Conservation (phyloP, 2,113 vertebrate species). For the Thalassoma bifasciatum region DNA sequence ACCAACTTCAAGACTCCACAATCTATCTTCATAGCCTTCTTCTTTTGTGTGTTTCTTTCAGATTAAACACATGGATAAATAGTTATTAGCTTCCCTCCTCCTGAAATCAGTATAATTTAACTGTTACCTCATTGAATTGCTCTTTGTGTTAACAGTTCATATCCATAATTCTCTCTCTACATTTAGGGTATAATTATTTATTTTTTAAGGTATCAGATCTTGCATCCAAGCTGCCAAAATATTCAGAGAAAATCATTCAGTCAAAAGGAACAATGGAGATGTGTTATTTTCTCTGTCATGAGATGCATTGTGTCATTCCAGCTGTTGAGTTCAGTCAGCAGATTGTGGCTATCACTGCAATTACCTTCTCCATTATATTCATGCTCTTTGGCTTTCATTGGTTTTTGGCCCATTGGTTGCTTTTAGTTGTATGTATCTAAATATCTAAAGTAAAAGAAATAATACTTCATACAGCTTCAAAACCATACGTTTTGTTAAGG, state of each 20-base stretch:
- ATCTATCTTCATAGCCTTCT: constrained; percentile 27
- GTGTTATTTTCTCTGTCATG: no score
- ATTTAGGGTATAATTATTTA: no score
- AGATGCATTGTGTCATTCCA: no score
- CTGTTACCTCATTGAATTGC: constrained; percentile 14
- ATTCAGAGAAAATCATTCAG: no score
- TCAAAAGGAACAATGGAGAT: no score
- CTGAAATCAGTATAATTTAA: not conserved
- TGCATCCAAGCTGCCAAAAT: no score
- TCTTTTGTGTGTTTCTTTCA: not conserved
- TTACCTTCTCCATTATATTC: not conserved
- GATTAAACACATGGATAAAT: constrained; percentile 27
- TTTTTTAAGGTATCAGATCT: no score
- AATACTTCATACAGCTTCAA: not conserved
- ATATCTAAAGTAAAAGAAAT: no score
- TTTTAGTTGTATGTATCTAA: no score
- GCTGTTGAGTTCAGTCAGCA: not conserved
- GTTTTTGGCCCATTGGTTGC: not conserved
- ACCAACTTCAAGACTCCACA: constrained; percentile 31
- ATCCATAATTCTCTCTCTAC: no score
- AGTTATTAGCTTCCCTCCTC: not conserved
- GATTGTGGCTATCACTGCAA: not conserved
- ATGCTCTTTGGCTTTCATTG: not conserved
- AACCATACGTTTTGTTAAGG: not conserved
- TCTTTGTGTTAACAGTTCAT: constrained; percentile 8